These are phyloP conservation scores for Eupithecia exiguata DNA, from an alignment of 2,888 invertebrate species.

Conservation along the genomic window DNA sequence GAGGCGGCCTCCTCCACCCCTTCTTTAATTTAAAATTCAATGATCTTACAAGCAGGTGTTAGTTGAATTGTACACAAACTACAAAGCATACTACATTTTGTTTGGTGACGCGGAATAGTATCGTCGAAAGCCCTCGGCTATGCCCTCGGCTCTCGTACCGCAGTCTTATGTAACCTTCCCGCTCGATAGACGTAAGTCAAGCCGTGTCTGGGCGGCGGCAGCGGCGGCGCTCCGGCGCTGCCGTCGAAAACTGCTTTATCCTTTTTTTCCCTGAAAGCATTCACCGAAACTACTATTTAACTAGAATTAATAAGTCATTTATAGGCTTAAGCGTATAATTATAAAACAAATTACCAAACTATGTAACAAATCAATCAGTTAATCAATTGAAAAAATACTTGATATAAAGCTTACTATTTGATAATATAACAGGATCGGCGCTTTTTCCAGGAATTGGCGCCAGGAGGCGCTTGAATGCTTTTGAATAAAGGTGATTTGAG, in stretches of 20 bases:
- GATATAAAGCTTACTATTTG: too few species aligned
- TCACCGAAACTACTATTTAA: too few species aligned
- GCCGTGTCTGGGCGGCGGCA: conserved; percentile 51
- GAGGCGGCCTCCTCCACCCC: background rate
- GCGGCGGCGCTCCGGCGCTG: conserved; percentile 42
- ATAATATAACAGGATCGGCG: too few species aligned
- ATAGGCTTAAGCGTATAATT: too few species aligned
- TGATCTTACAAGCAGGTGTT: background rate
- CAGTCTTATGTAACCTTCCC: conserved; percentile 76
- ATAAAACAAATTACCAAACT: too few species aligned
- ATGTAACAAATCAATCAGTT: too few species aligned
- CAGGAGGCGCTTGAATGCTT: too few species aligned
- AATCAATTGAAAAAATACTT: too few species aligned
- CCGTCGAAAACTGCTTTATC: conserved; percentile 45
- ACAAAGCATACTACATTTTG: conserved; percentile 44
- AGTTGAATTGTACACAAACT: conserved; percentile 5
- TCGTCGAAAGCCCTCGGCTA: conserved; percentile 43
- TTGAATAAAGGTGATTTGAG: too few species aligned
- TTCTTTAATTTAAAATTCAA: background rate
- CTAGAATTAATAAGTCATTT: too few species aligned
- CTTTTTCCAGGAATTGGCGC: too few species aligned
- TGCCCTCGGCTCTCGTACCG: conserved; percentile 62
- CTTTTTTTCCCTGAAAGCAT: background rate
- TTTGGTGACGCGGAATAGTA: conserved; percentile 58
- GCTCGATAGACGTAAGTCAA: conserved; percentile 65